Evolutionary conservation across 2,113 vertebrate species (phyloP), one percentile per base, ranked within the genome.

Genomic region (Phalacrocorax aristotelis): DNA sequence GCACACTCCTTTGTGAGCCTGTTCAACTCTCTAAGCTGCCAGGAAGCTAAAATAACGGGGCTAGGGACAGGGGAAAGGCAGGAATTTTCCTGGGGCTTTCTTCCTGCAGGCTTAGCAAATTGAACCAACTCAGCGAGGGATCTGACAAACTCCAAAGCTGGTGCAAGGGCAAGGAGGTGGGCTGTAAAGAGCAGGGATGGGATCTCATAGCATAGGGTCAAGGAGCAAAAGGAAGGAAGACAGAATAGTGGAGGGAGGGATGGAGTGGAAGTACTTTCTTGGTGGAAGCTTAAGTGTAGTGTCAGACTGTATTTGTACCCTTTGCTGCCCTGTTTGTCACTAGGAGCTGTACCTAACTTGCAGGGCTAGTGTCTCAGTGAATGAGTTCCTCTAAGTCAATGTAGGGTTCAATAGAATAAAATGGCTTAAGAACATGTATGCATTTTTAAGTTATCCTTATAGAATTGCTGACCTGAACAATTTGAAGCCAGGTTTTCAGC

Each of bases 141-240:
- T 83, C 11, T n/a, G 16, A 40, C 16, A 55, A 32, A 51, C 32
- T 18, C 42, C n/a, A 48, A 52, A 65, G 57, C 11, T 64, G 44
- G 13, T 38, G 42, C 20, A 51, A 61, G 26, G 58, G 54, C 20
- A 60, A 76, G 61, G 52, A 54, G n/a, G 11, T 25, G 46, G n/a
- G 15, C 9, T 48, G 2, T 8, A 36, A 60, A n/a, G 40, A 77
- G 9, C 9, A 57, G 30, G 30, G 27, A 13, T 38, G 26, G 34
- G 10, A n/a, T 79, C 14, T 2, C 36, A 3, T 1, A 44, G 42
- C 2, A 1, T 11, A 20, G 49, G 18, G 23, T 38, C 22, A 70
- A 40, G 60, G 62, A 66, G 46, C 7, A 36, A 77, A 83, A 62
- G 57, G 25, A 55, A 77, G 10, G 15, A 48, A 51, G 38, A 15